phyloP scores from a whole-genome alignment of 1,140 invertebrate species.

The Polyergus mexicanus region DNA sequence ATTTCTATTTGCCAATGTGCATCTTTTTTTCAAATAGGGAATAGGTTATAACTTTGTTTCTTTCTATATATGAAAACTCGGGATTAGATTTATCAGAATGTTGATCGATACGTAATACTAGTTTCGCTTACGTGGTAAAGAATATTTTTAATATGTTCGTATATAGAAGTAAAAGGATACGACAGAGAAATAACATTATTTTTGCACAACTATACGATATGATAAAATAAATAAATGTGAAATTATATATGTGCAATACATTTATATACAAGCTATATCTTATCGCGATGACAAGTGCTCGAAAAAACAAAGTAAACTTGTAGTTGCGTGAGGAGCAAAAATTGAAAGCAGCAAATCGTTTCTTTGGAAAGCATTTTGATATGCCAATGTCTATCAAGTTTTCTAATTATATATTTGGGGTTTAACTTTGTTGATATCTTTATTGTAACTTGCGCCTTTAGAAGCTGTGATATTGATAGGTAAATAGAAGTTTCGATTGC shows the following conservation, averaged over 20 bases:
- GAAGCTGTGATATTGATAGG: background rate
- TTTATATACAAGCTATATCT: background rate
- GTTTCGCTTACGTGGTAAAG: background rate
- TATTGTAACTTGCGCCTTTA: background rate
- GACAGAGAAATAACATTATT: background rate
- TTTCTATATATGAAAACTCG: conserved; percentile 5
- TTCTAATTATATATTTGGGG: conserved; percentile 8
- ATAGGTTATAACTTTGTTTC: conserved; percentile 22
- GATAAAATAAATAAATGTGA: background rate
- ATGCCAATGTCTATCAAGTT: background rate
- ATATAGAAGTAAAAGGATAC: no score
- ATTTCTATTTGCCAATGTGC: conserved; percentile 1
- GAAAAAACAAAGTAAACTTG: background rate
- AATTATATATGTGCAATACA: no score
- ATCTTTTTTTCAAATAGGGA: conserved; percentile 18
- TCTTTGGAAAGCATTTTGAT: background rate
- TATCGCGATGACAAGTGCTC: background rate
- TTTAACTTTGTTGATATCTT: background rate
- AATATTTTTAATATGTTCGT: background rate
- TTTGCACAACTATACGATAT: background rate
- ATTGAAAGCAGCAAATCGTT: background rate
- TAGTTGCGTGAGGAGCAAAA: background rate
- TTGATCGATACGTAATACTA: conserved; percentile 4
- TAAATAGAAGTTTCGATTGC: conserved; percentile 9
- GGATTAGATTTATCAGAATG: background rate